Conservation (phyloP, 35 echinoderm and acorn worm genomes). For the Lytechinus pictus region DNA sequence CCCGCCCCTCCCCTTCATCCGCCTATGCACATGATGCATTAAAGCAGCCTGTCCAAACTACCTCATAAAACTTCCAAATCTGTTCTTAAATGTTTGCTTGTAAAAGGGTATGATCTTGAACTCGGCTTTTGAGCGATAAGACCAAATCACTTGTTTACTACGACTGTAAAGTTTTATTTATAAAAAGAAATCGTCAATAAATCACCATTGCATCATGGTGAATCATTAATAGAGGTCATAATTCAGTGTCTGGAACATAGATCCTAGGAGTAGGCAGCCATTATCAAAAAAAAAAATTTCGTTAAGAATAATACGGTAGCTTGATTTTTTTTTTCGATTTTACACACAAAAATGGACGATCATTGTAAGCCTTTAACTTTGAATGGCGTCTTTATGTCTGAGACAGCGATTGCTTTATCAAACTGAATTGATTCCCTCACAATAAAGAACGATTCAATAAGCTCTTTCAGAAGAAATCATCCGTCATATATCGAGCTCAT, state of each 20-base stretch:
- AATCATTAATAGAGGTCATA: neutral
- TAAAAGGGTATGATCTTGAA: too few relatives aligned
- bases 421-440: constrained; percentile 1
- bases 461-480: neutral
- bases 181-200: neutral
- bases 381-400: neutral
- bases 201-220: neutral
- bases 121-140: neutral
- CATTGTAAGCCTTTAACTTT: neutral
- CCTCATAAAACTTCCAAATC: neutral
- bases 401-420: neutral
- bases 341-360: neutral
- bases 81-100: neutral
- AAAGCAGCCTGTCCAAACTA: neutral
- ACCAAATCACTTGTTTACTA: neutral
- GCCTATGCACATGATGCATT: neutral
- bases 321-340: neutral
- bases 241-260: neutral
- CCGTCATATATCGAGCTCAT: constrained; percentile 8
- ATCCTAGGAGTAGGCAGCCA: neutral
- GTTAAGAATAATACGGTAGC: neutral
- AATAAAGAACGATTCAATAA: constrained; percentile 1
- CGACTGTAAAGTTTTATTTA: neutral
- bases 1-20: too few relatives aligned
- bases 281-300: neutral